Conservation (phyloP, 2,113 vertebrate genomes). For the Myxocyprinus asiaticus region DNA sequence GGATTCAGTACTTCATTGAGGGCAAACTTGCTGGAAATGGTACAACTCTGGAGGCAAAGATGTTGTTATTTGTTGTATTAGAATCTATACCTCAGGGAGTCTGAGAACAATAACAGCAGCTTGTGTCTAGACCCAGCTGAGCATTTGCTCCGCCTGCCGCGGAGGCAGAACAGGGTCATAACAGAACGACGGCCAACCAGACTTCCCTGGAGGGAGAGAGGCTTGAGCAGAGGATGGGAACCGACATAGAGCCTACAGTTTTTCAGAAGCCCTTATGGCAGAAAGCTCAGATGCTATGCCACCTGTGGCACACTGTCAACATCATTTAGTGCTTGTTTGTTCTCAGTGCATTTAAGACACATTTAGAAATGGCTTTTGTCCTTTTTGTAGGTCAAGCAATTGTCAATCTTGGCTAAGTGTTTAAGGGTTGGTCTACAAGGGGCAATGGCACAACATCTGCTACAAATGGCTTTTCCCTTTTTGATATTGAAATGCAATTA, state of each 20-base stretch:
- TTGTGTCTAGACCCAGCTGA: slow-evolving; percentile 7
- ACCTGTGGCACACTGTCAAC: slow-evolving; percentile 39
- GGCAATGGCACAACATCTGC: background rate
- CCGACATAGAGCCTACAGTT: background rate
- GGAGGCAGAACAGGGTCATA: slow-evolving; percentile 24
- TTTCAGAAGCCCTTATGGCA: background rate
- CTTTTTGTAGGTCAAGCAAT: slow-evolving; percentile 12
- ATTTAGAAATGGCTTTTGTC: background rate
- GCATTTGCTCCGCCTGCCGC: slow-evolving; percentile 4
- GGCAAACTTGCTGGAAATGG: background rate
- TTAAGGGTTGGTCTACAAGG: background rate
- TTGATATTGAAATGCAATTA: no score
- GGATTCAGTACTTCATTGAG: background rate
- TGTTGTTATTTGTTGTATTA: slow-evolving; percentile 15
- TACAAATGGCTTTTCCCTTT: no score
- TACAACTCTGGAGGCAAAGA: background rate
- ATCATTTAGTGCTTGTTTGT: slow-evolving; percentile 16
- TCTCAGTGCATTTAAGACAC: background rate
- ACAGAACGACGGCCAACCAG: slow-evolving; percentile 22
- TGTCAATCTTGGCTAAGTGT: slow-evolving; percentile 11
- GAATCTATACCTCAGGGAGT: slow-evolving; percentile 6
- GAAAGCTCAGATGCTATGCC: slow-evolving; percentile 17
- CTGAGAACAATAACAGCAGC: background rate
- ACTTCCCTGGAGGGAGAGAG: background rate
- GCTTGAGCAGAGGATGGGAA: background rate